Evolutionary conservation across 2,888 invertebrate genomes (phyloP).

Genomic region (Eristalinus sepulchralis): DNA sequence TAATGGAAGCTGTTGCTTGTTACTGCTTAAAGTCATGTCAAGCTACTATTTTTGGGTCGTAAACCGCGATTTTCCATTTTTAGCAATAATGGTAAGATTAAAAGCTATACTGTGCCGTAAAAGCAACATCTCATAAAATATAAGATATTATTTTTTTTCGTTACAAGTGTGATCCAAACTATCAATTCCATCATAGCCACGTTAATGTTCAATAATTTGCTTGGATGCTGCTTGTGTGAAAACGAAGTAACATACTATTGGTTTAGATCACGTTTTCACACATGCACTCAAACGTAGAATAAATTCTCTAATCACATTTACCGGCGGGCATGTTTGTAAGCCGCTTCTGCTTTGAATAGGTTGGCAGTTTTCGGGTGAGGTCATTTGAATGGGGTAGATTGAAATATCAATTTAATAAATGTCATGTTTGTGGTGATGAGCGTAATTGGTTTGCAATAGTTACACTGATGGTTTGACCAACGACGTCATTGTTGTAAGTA

Average conservation of each 20-base stretch:
- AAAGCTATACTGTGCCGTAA: slow-evolving; percentile 17
- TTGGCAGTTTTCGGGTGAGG: slow-evolving; percentile 52
- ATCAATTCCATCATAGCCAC: slow-evolving; percentile 30
- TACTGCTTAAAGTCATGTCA: not conserved
- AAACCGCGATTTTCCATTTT: slow-evolving; percentile 15
- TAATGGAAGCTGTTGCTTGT: slow-evolving; percentile 1
- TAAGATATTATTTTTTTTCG: slow-evolving; percentile 19
- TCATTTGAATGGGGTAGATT: slow-evolving; percentile 36
- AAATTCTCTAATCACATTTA: slow-evolving; percentile 41
- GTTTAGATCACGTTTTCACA: not conserved
- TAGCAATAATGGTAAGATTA: slow-evolving; percentile 25
- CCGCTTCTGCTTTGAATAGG: slow-evolving; percentile 43
- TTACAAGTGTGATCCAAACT: slow-evolving; percentile 37
- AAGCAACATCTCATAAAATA: slow-evolving; percentile 28
- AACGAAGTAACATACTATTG: not conserved
- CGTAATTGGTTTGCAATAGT: slow-evolving; percentile 48
- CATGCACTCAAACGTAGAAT: not conserved
- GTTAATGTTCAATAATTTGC: slow-evolving; percentile 13
- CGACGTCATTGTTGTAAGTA: slow-evolving; percentile 18
- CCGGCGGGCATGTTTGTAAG: slow-evolving; percentile 21
- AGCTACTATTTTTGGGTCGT: slow-evolving; percentile 19
- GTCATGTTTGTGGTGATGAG: slow-evolving; percentile 32
- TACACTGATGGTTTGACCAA: slow-evolving; percentile 20
- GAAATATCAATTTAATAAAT: slow-evolving; percentile 55
- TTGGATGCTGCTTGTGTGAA: slow-evolving; percentile 10